phyloP scores from a whole-genome alignment of 2,888 invertebrate genomes.

The Trachelus iudaicus region DNA sequence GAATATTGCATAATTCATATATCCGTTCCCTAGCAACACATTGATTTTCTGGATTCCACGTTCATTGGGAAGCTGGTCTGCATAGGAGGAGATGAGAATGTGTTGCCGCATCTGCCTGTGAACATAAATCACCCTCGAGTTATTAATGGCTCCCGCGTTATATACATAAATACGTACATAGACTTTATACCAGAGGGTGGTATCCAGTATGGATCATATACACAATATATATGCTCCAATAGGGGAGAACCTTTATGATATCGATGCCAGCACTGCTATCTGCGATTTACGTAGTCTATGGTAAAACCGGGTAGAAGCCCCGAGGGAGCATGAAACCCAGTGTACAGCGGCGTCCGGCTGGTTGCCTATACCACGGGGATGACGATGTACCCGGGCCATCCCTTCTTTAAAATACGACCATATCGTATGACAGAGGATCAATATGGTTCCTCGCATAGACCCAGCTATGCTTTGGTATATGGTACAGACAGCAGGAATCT shows the following conservation, averaged over 20 bases:
- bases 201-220: background rate
- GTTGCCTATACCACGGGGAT: constrained; percentile 54
- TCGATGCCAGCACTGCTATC: background rate
- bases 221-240: background rate
- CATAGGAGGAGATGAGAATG: constrained; percentile 7
- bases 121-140: constrained; percentile 41
- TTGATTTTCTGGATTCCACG: background rate
- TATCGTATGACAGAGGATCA: constrained; percentile 31
- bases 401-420: constrained; percentile 31
- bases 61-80: constrained; percentile 7
- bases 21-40: background rate
- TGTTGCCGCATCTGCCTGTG: constrained; percentile 33
- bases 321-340: constrained; percentile 18
- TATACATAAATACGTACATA: constrained; percentile 22
- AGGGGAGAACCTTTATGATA: background rate
- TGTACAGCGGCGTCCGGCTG: constrained; percentile 44
- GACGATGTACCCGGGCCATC: constrained; percentile 24
- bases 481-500: background rate
- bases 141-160: constrained; percentile 34
- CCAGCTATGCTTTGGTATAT: background rate
- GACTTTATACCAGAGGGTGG: background rate
- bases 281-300: background rate
- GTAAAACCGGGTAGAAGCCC: constrained; percentile 9
- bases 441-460: constrained; percentile 16
- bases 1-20: background rate